phyloP scores from a whole-genome alignment of 2,113 vertebrate species.

The Xenotilapia longispinis region DNA sequence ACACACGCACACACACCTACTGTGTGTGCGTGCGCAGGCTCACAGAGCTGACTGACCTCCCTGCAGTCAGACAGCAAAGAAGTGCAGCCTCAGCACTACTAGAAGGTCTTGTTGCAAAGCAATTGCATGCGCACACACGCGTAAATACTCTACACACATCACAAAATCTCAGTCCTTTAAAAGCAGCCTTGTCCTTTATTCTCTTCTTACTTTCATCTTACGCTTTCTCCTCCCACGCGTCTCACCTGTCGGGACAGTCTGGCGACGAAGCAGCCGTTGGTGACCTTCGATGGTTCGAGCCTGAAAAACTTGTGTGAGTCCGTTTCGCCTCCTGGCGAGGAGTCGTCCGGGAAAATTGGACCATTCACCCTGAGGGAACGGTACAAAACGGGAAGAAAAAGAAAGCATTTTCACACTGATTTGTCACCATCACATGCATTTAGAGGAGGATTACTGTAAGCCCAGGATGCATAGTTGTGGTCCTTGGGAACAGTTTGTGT shows the following conservation, averaged over 20 bases:
- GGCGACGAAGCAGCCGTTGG: constrained; percentile 87
- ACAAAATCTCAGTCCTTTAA: background rate
- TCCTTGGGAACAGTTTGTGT: background rate
- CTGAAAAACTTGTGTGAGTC: constrained; percentile 76
- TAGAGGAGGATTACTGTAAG: background rate
- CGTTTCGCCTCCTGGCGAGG: constrained; percentile 24
- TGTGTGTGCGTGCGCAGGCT: background rate
- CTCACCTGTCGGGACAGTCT: constrained; percentile 84
- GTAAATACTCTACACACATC: background rate
- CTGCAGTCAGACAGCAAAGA: constrained; percentile 53
- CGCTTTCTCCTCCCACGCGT: background rate
- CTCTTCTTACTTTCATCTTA: background rate
- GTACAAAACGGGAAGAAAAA: background rate
- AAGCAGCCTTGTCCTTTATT: background rate
- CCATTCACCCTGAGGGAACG: constrained; percentile 73
- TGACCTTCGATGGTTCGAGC: constrained; percentile 73
- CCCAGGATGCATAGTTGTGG: background rate
- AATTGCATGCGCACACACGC: background rate
- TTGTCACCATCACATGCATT: background rate
- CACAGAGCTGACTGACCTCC: constrained; percentile 27
- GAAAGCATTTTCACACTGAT: background rate
- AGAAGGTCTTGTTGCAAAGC: constrained; percentile 37
- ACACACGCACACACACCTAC: background rate
- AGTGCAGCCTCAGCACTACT: constrained; percentile 52
- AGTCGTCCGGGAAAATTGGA: constrained; percentile 71